Base-by-base conservation (phyloP, 2,113 vertebrate genomes). In the Tamias sibiricus region DNA sequence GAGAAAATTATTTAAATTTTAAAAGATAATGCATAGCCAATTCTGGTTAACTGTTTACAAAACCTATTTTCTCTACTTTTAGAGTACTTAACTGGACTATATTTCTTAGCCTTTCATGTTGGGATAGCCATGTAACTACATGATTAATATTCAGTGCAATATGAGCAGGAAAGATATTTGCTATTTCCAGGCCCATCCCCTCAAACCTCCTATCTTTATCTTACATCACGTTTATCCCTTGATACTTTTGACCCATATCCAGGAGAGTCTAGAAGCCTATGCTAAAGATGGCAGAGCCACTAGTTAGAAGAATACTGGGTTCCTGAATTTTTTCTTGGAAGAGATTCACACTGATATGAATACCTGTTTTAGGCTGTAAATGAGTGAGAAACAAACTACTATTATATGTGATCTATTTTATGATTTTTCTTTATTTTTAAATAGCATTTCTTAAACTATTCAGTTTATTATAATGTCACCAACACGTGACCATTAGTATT, bases 1-100 rank as follows among this genome's bases (percentile, higher is more conserved):
- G 9, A 84, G 9, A 85, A 89, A 86, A 86, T 37, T 77, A 87
- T 94, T 94, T 90, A 83, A 77, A 92, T 92, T 82, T 74, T 77
- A 81, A 94, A 96, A 94, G 16, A 81, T 28, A 86, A 32, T 64
- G 19, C 44, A 4, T 24, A 82, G 37, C 19, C 49, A 94, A 52
- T 44, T 87, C 68, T 66, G 28, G n/a, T 74, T 83, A 57, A 57
- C 22, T 57, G 54, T 77, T 68, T 69, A 84, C 2, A 57, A 57
- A 79, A 40, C 1, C 10, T 79, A 10, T 68, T 81, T 94, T 75
- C 62, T 77, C 75, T 59, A 66, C 22, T 49, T 76, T 37, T 59
- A 77, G 59, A 3, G 9, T 6, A 30, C 8, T 4, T 30, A 77
- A 40, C 19, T 35, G 52, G n/a, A 57, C n/a, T 54, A 1, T 47